Evolutionary conservation across 2,888 invertebrate species (phyloP).

Genomic region (Elaeidobius kamerunicus): DNA sequence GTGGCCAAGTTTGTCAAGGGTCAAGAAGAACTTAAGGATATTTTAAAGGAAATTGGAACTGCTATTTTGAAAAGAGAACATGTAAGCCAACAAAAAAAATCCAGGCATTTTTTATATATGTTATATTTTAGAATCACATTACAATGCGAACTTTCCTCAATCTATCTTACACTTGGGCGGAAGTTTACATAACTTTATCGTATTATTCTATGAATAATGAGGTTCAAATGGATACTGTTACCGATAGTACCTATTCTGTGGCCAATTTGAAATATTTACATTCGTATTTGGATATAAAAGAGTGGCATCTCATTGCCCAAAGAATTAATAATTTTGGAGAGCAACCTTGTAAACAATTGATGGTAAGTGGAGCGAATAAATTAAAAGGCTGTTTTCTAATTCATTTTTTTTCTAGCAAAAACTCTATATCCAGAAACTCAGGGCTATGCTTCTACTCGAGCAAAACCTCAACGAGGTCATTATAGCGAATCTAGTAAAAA

Average conservation of each 20-base stretch:
- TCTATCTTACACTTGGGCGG: conserved; percentile 46
- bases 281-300: conserved; percentile 44
- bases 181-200: conserved; percentile 42
- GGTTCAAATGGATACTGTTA: conserved; percentile 30
- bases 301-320: conserved; percentile 47
- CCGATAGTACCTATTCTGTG: conserved; percentile 39
- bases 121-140: conserved; percentile 43
- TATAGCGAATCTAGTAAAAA: conserved; percentile 36
- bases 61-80: conserved; percentile 45
- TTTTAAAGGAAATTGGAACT: conserved; percentile 42
- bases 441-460: conserved; percentile 42
- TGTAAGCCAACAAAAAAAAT: conserved; percentile 37
- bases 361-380: conserved; percentile 38
- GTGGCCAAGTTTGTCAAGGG: conserved; percentile 42
- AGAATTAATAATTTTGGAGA: conserved; percentile 49
- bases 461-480: conserved; percentile 39
- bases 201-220: conserved; percentile 42
- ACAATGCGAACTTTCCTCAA: conserved; percentile 46
- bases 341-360: conserved; percentile 41
- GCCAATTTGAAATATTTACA: conserved; percentile 46
- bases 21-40: conserved; percentile 40
- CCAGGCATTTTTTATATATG: background rate
- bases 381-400: too few relatives aligned
- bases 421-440: conserved; percentile 45
- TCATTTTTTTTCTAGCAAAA: conserved; percentile 42